Base-by-base conservation (phyloP, 2,888 invertebrate genomes). In the Limenitis camilla region DNA sequence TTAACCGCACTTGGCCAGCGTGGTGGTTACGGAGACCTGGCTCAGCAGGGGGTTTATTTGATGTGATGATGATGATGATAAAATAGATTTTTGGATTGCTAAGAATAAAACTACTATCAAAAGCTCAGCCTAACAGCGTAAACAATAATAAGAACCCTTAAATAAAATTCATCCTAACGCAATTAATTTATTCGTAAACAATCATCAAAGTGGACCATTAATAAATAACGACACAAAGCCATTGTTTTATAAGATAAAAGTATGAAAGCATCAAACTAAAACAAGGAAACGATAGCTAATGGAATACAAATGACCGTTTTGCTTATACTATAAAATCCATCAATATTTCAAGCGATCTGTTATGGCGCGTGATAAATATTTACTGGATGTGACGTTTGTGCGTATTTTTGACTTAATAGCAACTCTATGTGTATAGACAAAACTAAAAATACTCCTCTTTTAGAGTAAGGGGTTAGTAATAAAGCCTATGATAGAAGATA, bases 251-350 rank as follows among this genome's bases (percentile, higher is more conserved):
- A 39, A 29, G 43, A 44, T 33, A 52, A 46, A 55, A 52, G 27
- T n/a, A 49, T 33, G 40, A 19, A 40, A 50, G 30, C 47, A 43
- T 33, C 35, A 39, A 44, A 49, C 42, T 54, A 54, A 54, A 66
- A 64, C 67, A 65, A 56, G 44, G 59, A 55, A 52, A 63, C 65
- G 61, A 56, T 51, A 61, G 66, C 71, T 78, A 79, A 80, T 79
- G 76, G 77, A 79, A 78, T 78, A 78, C 75, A 76, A 80, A 81
- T 79, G 71, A 71, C 68, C 72, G 67, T 72, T 77, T 79, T 74
- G 72, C 70, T 74, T 76, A 72, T 75, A 72, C 72, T 67, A 70
- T 74, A 71, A 69, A 76, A 76, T 74, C 74, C 74, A 77, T 80
- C 78, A 76, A 78, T 78, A 74, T 72, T 72, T 69, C 64, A 73